Evolutionary conservation across 2,888 invertebrate genomes (phyloP), one percentile per base, ranked within the genome.

Genomic region (Lochmaea capreae): DNA sequence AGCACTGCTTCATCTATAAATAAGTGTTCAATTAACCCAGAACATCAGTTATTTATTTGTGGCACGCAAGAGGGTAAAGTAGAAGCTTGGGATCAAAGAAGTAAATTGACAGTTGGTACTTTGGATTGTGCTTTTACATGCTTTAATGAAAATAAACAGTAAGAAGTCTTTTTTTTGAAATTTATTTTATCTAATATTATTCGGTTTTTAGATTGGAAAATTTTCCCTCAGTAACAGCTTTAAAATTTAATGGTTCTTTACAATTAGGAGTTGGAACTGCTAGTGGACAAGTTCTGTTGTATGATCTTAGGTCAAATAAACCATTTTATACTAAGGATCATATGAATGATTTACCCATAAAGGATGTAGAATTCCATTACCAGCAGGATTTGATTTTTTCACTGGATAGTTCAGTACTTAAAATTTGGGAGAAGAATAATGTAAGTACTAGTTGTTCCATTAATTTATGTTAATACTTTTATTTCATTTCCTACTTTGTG

Each of bases 41-140:
- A 92, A 68, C 98, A 99, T 90, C 92, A 98, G 79, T 89, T 99
- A 66, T 88, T 99, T 22, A 88, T 94, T 67, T 92, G 94, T 81
- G 98, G 98, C 11, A 95, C 97, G 12, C 92, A 93, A 81, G 95
- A 97, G 85, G 99, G 99, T 0, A 93, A 92, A 81, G 92, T 99
- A 0, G 98, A 99, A 87, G 97, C 97, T 4, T 99, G 97, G 97
- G 99, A 99, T 88, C 97, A 97, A 11, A 89, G 99, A 74, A 90
- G 90, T 3, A 92, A 94, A 81, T 90, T 90, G 43, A 90, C 93
- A 84, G 96, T 94, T 78, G 95, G 94, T 9, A 89, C 91, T 18
- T 87, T 99, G 26, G 98, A 99, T 87, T 96, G 95, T 86, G 97
- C 95, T 6, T 87, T 92, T 65, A 89, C 89, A 82, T 90, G 90